Percentiles rank a stretch among this genome's conserved stretches.
Conservation (phyloP, 2,113 vertebrate genomes). For the Pungitius pungitius region DNA sequence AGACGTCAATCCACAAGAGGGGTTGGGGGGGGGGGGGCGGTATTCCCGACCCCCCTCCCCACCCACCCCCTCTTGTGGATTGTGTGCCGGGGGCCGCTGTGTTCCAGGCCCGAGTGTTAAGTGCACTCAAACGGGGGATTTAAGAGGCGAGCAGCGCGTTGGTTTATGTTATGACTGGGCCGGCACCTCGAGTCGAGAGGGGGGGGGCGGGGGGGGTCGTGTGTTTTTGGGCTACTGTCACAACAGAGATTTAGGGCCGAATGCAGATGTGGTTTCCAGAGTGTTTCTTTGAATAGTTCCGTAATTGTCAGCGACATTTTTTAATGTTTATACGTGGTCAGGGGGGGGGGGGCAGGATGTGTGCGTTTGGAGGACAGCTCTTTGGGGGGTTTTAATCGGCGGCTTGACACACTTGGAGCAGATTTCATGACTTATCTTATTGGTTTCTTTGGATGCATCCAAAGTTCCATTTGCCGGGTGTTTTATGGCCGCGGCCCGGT, state of each 20-base stretch:
- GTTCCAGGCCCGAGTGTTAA: slow-evolving; percentile 40
- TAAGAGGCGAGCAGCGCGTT: slow-evolving; percentile 48
- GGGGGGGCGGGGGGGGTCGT: no score
- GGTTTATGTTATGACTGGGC: slow-evolving; percentile 64
- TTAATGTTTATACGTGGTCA: slow-evolving; percentile 25
- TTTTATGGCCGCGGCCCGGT: neutral
- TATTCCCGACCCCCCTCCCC: no score
- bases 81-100: no score
- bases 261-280: slow-evolving; percentile 24
- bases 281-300: slow-evolving; percentile 26
- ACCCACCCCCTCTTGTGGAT: no score
- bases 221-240: slow-evolving; percentile 52
- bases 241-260: slow-evolving; percentile 42
- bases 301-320: slow-evolving; percentile 15
- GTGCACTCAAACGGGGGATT: slow-evolving; percentile 49
- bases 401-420: no score
- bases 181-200: slow-evolving; percentile 54
- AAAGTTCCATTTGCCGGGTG: neutral
- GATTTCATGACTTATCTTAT: neutral
- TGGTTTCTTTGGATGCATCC: slow-evolving; percentile 1
- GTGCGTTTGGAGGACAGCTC: neutral
- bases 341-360: neutral
- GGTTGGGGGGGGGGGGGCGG: no score
- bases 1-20: neutral
- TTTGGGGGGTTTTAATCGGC: neutral